Percentiles rank a stretch among this genome's conserved stretches.
Conservation (phyloP, 2,888 invertebrate species). For the Lithosia quadra region DNA sequence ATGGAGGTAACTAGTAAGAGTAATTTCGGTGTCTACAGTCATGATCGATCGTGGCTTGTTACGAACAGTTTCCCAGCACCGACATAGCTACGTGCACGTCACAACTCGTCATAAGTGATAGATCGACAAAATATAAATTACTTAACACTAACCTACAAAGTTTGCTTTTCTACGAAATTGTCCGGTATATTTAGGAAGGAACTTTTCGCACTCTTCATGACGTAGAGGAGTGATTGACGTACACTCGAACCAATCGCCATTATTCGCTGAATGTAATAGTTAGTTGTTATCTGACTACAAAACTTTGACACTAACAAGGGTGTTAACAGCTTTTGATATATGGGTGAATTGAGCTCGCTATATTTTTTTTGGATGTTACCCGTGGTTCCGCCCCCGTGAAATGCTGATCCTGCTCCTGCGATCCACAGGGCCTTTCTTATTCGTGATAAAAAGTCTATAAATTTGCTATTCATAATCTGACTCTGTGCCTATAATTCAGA, state of each 20-base stretch:
- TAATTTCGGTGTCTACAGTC: slow-evolving; percentile 33
- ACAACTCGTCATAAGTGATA: slow-evolving; percentile 34
- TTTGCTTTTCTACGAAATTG: slow-evolving; percentile 17
- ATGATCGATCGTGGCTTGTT: slow-evolving; percentile 42
- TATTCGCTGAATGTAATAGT: not conserved
- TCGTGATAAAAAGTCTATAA: not conserved
- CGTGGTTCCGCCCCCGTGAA: not conserved
- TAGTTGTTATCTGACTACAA: not conserved
- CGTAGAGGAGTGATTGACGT: slow-evolving; percentile 1
- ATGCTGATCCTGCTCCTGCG: too few species aligned
- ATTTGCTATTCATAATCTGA: too few species aligned
- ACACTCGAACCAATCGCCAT: not conserved
- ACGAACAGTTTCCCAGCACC: slow-evolving; percentile 25
- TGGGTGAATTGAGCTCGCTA: not conserved
- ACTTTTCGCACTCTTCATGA: slow-evolving; percentile 19
- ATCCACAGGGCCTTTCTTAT: not conserved
- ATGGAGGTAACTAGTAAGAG: slow-evolving; percentile 9
- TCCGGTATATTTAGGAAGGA: not conserved
- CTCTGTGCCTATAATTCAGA: too few species aligned
- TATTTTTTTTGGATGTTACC: not conserved
- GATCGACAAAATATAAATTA: slow-evolving; percentile 21
- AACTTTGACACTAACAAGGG: not conserved
- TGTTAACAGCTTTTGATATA: not conserved
- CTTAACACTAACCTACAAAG: slow-evolving; percentile 9
- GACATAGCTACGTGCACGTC: slow-evolving; percentile 17